Evolutionary conservation across 35 echinoderm and acorn worm species (phyloP), one percentile per base, ranked within the genome.

Genomic region (Hemicentrotus pulcherrimus): DNA sequence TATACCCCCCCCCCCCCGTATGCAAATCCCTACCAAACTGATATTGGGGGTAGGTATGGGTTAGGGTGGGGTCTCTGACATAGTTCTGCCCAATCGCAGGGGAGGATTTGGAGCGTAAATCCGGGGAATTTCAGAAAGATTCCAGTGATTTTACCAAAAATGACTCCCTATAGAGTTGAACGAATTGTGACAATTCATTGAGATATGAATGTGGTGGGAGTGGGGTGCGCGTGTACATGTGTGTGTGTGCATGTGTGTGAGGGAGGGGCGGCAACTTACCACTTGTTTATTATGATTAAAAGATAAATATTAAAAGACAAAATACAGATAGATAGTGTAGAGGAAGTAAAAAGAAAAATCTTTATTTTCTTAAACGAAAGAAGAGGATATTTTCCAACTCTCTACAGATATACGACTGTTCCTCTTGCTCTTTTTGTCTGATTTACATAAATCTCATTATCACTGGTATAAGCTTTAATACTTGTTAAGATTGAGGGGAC

Each of bases 91-190:
- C 88, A 47, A 35, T 41, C 88, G 19, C 88, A 90, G 47, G 46
- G 91, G 91, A 50, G 91, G 91, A 93, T 93, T 93, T 93, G 91
- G 91, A 31, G 91, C 11, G 48, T 93, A 93, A 93, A 93, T 93
- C 91, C 91, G 46, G 91, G 91, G 91, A 93, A 93, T 93, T 93
- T 93, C 46, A 47, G 12, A 58, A 58, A 31, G 45, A 93, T 93
- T 46, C 91, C 24, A 93, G 46, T 58, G 91, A 93, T 93, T 93
- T 93, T 47, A 31, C 91, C 91, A 47, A 93, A 93, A 93, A 93
- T 93, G 91, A 47, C 46, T 93, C 91, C 91, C 91, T 15, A 92
- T 0, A 31, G 91, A 28, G 46, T 32, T 47, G 18, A 93, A 31
- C n/a, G 91, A 48, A 47, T 52, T 31, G n/a, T 93, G 47, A 58